phyloP scores from a whole-genome alignment of 2,113 vertebrate genomes.

The Crypturellus undulatus region DNA sequence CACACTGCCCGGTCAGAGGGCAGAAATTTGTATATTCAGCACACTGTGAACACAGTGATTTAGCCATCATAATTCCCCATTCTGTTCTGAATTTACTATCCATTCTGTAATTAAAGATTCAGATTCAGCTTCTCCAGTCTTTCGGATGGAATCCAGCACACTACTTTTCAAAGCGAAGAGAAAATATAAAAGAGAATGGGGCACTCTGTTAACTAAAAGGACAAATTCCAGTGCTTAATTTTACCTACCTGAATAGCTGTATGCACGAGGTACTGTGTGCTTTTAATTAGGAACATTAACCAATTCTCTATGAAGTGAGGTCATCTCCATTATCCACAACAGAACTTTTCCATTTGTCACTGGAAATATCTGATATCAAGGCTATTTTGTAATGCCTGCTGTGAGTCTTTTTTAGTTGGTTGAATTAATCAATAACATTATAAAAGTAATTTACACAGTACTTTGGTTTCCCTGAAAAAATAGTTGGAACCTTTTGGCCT shows the following conservation, averaged over 20 bases:
- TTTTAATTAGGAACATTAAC: neutral
- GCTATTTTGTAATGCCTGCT: neutral
- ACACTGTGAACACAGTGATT: neutral
- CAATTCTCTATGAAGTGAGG: neutral
- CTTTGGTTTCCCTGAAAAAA: neutral
- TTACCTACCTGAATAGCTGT: neutral
- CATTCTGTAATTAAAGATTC: neutral
- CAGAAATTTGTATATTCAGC: accelerated
- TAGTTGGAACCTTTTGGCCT: neutral
- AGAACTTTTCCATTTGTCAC: neutral
- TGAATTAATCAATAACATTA: neutral
- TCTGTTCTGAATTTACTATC: neutral
- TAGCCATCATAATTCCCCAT: neutral
- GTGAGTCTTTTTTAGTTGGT: neutral
- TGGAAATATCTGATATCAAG: neutral
- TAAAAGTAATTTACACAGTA: neutral
- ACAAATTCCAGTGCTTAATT: neutral
- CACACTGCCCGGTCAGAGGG: neutral
- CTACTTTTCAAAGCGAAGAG: neutral
- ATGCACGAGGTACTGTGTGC: neutral
- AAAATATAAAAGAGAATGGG: neutral
- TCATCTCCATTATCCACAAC: accelerated
- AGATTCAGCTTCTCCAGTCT: neutral
- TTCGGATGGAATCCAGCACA: neutral
- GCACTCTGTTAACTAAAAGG: neutral